These are phyloP conservation scores for Crotalus adamanteus DNA, from an alignment of 2,797 vertebrate species.

Conservation along the genomic window DNA sequence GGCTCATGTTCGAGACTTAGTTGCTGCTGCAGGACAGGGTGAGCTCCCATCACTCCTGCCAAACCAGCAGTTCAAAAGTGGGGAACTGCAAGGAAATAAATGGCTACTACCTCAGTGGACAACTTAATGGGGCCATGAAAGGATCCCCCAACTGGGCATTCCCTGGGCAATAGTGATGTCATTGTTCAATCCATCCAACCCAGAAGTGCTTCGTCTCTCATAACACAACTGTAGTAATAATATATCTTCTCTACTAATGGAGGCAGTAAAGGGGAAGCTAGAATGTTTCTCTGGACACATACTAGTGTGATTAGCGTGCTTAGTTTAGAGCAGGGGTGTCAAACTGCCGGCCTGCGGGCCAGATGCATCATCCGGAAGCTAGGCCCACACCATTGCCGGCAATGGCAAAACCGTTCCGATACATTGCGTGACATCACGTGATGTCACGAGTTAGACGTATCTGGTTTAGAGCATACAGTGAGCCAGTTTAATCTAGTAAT, in stretches of 20 bases:
- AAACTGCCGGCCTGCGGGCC: too few species aligned
- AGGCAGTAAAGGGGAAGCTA: neutral
- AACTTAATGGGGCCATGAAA: neutral
- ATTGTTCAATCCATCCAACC: neutral
- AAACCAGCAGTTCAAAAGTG: neutral
- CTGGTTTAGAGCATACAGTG: neutral
- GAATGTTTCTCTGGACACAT: neutral
- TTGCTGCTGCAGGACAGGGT: neutral
- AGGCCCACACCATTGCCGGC: too few species aligned
- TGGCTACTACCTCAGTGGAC: neutral
- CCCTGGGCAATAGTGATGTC: neutral
- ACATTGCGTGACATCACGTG: too few species aligned
- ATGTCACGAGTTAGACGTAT: too few species aligned
- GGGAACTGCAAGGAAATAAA: neutral
- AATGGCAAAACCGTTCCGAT: too few species aligned
- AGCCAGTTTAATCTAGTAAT: neutral
- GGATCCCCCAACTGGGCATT: neutral
- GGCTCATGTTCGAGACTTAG: neutral
- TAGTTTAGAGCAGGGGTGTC: neutral
- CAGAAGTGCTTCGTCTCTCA: neutral
- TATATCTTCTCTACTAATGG: neutral
- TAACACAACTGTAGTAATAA: neutral
- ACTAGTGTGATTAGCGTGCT: neutral
- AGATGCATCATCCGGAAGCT: too few species aligned
- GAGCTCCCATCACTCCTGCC: neutral